These are phyloP conservation scores for Chloroceryle amazona DNA, from an alignment of 2,797 vertebrate genomes.

Conservation along the genomic window DNA sequence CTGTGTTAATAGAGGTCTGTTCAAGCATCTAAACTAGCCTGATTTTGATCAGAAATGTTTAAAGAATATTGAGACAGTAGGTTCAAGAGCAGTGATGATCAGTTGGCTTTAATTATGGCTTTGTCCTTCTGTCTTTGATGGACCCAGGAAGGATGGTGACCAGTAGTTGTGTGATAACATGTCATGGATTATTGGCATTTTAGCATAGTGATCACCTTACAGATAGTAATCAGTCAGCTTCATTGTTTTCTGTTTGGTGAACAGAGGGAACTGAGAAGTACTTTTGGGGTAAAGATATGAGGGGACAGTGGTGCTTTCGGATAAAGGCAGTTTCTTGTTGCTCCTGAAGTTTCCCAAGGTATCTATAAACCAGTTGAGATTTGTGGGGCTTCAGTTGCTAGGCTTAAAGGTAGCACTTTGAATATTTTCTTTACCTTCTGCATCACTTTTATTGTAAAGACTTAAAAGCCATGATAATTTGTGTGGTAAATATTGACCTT, in stretches of 20 bases:
- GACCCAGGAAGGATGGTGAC: not conserved
- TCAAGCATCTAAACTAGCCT: not conserved
- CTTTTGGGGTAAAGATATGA: not conserved
- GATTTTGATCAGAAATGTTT: not conserved
- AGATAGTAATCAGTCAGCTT: not conserved
- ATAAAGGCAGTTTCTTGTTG: not conserved
- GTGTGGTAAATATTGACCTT: not conserved
- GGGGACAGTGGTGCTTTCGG: too few species aligned
- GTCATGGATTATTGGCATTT: not conserved
- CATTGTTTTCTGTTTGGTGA: not conserved
- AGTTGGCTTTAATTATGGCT: not conserved
- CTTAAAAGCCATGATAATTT: not conserved
- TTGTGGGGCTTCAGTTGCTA: not conserved
- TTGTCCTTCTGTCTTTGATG: not conserved
- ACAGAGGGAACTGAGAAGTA: not conserved
- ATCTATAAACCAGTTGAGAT: not conserved
- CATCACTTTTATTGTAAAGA: too few species aligned
- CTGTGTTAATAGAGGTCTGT: not conserved
- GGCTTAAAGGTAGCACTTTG: not conserved
- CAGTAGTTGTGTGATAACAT: not conserved
- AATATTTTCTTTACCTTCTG: not conserved
- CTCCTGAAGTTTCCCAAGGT: not conserved
- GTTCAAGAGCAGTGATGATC: not conserved
- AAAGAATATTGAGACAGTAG: not conserved
- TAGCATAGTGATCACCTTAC: not conserved